A percentile compares a stretch with the other conserved stretches of the same genome.
Conservation (phyloP, 1,140 invertebrate genomes). For the Lineus longissimus region DNA sequence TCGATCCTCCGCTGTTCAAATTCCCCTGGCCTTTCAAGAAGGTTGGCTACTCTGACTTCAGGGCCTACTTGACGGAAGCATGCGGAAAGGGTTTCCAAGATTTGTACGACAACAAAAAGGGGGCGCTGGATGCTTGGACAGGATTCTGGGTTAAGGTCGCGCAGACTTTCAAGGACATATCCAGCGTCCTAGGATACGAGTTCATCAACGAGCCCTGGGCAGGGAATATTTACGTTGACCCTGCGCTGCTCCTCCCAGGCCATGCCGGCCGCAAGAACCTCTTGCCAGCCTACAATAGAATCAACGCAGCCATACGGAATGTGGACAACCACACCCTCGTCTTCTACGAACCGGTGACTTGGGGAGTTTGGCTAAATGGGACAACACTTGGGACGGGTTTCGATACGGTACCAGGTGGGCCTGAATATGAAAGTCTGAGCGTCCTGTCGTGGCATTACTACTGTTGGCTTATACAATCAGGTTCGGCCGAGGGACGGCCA, state of each 20-base stretch:
- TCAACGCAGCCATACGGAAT: conserved; percentile 23
- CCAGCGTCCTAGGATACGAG: conserved; percentile 31
- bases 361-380: conserved; percentile 25
- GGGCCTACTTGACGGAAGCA: conserved; percentile 28
- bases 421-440: conserved; percentile 15
- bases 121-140: conserved; percentile 15
- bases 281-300: conserved; percentile 26
- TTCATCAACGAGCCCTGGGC: conserved; percentile 40
- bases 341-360: conserved; percentile 39
- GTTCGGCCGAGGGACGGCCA: background rate
- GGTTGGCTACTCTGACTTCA: background rate
- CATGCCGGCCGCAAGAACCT: conserved; percentile 28
- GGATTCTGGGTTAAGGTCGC: conserved; percentile 30
- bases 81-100: conserved; percentile 29
- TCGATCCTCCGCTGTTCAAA: conserved; percentile 17
- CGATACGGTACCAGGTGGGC: conserved; percentile 23
- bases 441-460: conserved; percentile 36
- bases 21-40: conserved; percentile 33
- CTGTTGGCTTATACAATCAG: conserved; percentile 25
- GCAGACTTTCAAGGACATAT: conserved; percentile 17
- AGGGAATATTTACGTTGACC: conserved; percentile 28
- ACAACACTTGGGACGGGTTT: conserved; percentile 28
- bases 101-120: conserved; percentile 29
- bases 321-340: conserved; percentile 28
- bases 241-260: conserved; percentile 27